Conservation (phyloP, 2,888 invertebrate species). For the Lordiphosa andalusiaca region DNA sequence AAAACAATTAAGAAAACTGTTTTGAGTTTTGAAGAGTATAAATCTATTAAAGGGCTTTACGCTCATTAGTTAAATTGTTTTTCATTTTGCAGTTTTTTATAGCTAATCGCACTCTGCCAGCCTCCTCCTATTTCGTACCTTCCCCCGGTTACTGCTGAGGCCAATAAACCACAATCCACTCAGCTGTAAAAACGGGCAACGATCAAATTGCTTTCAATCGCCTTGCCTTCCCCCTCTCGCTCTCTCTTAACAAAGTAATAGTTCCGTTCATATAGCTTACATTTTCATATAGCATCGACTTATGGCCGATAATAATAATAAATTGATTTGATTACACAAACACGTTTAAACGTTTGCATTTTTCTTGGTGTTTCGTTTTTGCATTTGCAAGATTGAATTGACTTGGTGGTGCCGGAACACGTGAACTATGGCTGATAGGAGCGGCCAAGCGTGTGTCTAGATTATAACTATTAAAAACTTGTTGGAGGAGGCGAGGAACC, state of each 20-base stretch:
- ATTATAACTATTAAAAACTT: slow-evolving; percentile 1
- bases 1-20: too few species aligned
- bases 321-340: slow-evolving; percentile 51
- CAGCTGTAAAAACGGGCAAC: slow-evolving; percentile 5
- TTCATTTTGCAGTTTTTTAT: too few species aligned
- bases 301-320: slow-evolving; percentile 16
- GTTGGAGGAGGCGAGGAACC: not conserved
- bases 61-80: too few species aligned
- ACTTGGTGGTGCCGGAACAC: slow-evolving; percentile 28
- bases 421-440: slow-evolving; percentile 54
- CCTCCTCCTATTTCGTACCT: too few species aligned
- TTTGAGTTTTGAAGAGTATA: too few species aligned
- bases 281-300: slow-evolving; percentile 17
- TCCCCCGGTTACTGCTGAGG: not conserved
- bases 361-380: slow-evolving; percentile 14
- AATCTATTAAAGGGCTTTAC: too few species aligned
- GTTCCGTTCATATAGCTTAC: slow-evolving; percentile 6
- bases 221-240: not conserved
- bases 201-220: slow-evolving; percentile 16
- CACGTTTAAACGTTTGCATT: slow-evolving; percentile 48
- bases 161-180: slow-evolving; percentile 1
- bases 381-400: slow-evolving; percentile 28
- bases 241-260: not conserved
- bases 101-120: too few species aligned
- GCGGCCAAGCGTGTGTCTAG: slow-evolving; percentile 20